Evolutionary conservation across 1,140 invertebrate species (phyloP).

Genomic region (Drosophila varians): DNA sequence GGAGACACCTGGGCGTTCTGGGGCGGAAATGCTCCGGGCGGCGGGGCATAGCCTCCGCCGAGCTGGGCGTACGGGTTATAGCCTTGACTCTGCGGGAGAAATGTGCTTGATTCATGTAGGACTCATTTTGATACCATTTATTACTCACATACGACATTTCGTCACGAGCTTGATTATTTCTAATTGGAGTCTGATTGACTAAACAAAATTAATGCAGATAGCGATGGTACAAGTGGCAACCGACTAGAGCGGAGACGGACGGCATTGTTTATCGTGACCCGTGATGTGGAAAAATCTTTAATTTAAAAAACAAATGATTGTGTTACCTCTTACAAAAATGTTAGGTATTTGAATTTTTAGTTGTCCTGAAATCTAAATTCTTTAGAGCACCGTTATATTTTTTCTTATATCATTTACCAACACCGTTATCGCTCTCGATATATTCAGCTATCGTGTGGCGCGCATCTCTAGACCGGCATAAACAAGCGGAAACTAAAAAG

Average conservation of each 20-base stretch:
- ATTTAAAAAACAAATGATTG: too few species aligned
- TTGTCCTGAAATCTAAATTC: too few species aligned
- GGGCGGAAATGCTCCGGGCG: conserved; percentile 79
- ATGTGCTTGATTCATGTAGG: not conserved
- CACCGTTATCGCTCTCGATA: not conserved
- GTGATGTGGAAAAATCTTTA: not conserved
- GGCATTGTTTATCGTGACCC: not conserved
- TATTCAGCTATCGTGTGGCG: not conserved
- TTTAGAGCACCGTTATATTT: not conserved
- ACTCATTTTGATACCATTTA: not conserved
- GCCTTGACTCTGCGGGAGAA: conserved; percentile 50
- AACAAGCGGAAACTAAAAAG: conserved; percentile 33
- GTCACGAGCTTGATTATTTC: conserved; percentile 18
- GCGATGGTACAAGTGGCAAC: not conserved
- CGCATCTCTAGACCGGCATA: conserved; percentile 43
- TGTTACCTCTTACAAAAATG: too few species aligned
- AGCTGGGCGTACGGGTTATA: conserved; percentile 72
- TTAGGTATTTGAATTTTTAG: too few species aligned
- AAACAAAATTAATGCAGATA: conserved; percentile 14
- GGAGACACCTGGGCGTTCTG: conserved; percentile 84
- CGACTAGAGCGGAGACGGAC: not conserved
- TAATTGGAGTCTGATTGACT: conserved; percentile 24
- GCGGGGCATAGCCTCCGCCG: conserved; percentile 64
- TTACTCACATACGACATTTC: conserved; percentile 70
- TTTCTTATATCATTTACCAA: not conserved